Conservation (phyloP, 1,140 invertebrate genomes). For the Gerris buenoi region DNA sequence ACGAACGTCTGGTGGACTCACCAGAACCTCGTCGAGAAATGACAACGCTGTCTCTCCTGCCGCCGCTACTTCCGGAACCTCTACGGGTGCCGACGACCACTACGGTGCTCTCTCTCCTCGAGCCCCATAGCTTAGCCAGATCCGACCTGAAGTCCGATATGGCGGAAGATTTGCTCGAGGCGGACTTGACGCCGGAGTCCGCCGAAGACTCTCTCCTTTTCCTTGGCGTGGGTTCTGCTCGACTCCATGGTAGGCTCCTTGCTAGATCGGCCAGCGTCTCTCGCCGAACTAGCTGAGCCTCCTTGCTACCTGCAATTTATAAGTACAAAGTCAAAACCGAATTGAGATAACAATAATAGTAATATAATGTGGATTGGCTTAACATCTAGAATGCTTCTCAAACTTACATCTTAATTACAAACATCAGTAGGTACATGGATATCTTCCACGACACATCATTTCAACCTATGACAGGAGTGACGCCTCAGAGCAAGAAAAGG, state of each 20-base stretch:
- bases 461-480: too few species aligned
- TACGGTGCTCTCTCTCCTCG: conserved; percentile 38
- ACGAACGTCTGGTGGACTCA: conserved; percentile 39
- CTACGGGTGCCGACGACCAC: conserved; percentile 24
- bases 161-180: conserved; percentile 41
- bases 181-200: conserved; percentile 63
- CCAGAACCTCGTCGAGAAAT: conserved; percentile 40
- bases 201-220: conserved; percentile 65
- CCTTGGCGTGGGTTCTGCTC: conserved; percentile 31
- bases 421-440: too few species aligned
- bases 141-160: conserved; percentile 54
- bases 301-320: conserved; percentile 18
- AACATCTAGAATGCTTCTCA: too few species aligned
- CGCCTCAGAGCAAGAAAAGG: too few species aligned
- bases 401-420: too few species aligned
- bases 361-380: too few species aligned
- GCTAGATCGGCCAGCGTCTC: conserved; percentile 72
- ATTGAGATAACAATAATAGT: too few species aligned
- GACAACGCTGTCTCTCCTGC: conserved; percentile 20
- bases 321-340: too few species aligned
- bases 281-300: conserved; percentile 53
- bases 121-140: conserved; percentile 50
- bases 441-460: too few species aligned
- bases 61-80: conserved; percentile 31
- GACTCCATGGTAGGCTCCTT: conserved; percentile 52